Evolutionary conservation across 2,797 vertebrate genomes (phyloP), one percentile per base, ranked within the genome.

Genomic region (Furcifer pardalis): DNA sequence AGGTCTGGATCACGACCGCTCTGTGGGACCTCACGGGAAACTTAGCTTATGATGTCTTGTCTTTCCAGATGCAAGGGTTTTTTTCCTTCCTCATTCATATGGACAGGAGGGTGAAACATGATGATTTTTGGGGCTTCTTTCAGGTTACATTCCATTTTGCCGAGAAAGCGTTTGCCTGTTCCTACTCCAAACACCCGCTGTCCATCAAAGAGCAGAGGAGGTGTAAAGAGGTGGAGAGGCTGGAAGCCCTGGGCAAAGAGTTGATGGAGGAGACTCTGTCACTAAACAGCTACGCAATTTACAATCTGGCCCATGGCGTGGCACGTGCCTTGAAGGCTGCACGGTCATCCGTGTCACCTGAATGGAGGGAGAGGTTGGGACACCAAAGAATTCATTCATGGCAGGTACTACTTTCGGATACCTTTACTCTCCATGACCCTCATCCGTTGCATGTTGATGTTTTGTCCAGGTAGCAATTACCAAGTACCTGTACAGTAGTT

Each of bases 311-410:
- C 8, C 23, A 35, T 35, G 72, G 71, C 5, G 6, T 84, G 46
- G 82, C 82, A 2, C 62, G 21, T 32, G 77, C 82, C 56, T 71
- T 87, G 15, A n/a, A 84, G 37, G 17, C 35, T 21, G 19, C 68
- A 2, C 42, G 23, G 52, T 56, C 46, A 5, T 75, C 73, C 49
- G n/a, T n/a, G n/a, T n/a, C 13, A 32, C 7, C 46, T 17, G 56
- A 52, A 21, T 8, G 19, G 49, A 75, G 23, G 49, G n/a, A 12
- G 17, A 35, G 40, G 17, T 25, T 56, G 73, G 49, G 23, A 12
- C 19, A 9, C 27, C 73, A 56, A 75, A 56, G 49, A 1, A 4
- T 75, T 17, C 27, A 75, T 30, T n/a, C 73, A n/a, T 75, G 73
- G 73, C 73, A 75, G 73, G 73, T 75, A 75, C 35, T 49, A 1